These are phyloP conservation scores for Aptenodytes forsteri DNA, from an alignment of 2,113 vertebrate species.

Conservation along the genomic window DNA sequence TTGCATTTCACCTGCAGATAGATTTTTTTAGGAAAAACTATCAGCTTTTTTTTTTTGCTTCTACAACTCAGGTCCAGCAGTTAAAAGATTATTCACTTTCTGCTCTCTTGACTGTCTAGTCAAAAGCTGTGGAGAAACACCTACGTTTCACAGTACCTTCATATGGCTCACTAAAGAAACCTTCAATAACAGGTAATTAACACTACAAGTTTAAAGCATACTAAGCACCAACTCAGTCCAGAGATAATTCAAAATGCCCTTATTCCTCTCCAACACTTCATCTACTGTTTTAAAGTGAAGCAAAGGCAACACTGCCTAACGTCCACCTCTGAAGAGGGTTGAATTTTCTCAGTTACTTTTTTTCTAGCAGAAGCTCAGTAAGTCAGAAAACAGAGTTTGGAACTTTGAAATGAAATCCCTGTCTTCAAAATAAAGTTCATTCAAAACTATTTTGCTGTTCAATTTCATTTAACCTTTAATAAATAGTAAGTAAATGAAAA, in stretches of 20 bases:
- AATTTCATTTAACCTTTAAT: background rate
- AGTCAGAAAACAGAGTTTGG: background rate
- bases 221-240: background rate
- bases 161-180: background rate
- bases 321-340: background rate
- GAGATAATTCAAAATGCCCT: background rate
- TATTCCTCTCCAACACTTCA: background rate
- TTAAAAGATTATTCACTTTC: background rate
- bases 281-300: background rate
- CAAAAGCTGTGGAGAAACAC: background rate
- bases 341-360: background rate
- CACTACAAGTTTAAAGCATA: background rate
- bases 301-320: background rate
- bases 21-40: background rate
- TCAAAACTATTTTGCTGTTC: background rate
- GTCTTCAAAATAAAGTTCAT: background rate
- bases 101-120: background rate
- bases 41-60: background rate
- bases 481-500: background rate
- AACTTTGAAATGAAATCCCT: background rate
- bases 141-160: background rate
- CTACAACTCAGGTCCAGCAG: background rate
- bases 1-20: constrained; percentile 38
- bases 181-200: background rate
- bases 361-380: background rate